Base-by-base conservation (phyloP, 2,797 vertebrate genomes). In the Cheirogaleus major region DNA sequence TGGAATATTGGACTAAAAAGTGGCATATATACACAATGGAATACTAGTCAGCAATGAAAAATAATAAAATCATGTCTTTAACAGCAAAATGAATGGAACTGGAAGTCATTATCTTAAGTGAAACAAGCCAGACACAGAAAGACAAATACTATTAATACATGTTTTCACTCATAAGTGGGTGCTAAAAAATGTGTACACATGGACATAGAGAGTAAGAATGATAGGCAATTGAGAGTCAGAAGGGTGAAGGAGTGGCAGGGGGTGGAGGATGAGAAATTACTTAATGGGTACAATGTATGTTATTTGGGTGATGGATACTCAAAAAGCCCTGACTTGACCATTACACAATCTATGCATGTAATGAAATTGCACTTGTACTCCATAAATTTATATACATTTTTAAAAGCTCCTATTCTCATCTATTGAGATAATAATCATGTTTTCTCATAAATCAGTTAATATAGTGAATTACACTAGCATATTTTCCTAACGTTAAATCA, bases 371-470 rank as follows among this genome's bases (percentile, higher is more conserved):
- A 18, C 17, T 35, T n/a, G 63, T 67, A 67, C 63, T 32, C 63
- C 32, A 9, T n/a, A 67, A 67, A n/a, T n/a, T 67, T 67, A 67
- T 35, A 67, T 67, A 67, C 17, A n/a, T 67, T 67, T n/a, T n/a
- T 67, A 81, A 79, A 85, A 79, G 32, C 35, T 83, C 72, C 55
- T 86, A 30, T 85, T 78, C 27, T 45, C 8, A 57, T 32, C 41
- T 95, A 25, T 38, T 76, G 41, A 80, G 5, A 79, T 61, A 72
- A 79, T 61, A 78, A 85, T 50, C 13, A 91, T 59, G 50, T 43
- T 75, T 89, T 89, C 65, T 81, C 18, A 52, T 41, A 90, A 82
- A 78, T 69, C 43, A 90, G 75, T 72, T 87, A 87, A 89, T 81
- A 88, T 17, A n/a, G 57, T 45, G 48, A 94, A 81, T 76, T 87